phyloP scores from a whole-genome alignment of 1,140 invertebrate genomes.

The Marisa cornuarietis region DNA sequence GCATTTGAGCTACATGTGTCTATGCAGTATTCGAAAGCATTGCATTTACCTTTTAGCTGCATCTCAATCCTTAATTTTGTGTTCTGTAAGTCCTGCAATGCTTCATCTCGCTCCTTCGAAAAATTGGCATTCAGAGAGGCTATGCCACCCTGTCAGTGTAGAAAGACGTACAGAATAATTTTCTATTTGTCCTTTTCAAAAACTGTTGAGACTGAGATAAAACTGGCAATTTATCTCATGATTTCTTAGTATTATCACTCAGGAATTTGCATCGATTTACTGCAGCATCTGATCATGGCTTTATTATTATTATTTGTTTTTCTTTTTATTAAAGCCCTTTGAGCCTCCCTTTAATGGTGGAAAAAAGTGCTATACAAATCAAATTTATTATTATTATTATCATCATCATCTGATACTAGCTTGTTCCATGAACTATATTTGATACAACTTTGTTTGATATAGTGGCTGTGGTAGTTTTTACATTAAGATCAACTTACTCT shows the following conservation, averaged over 20 bases:
- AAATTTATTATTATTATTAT: too few species aligned
- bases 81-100: slow-evolving; percentile 37
- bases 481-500: slow-evolving; percentile 42
- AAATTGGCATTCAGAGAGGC: slow-evolving; percentile 53
- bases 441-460: background rate
- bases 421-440: background rate
- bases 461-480: background rate
- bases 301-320: too few species aligned
- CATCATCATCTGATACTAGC: background rate
- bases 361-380: too few species aligned
- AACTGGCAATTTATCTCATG: too few species aligned
- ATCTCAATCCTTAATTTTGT: slow-evolving; percentile 38
- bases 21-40: background rate
- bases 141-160: slow-evolving; percentile 49
- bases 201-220: too few species aligned
- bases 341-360: too few species aligned
- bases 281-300: too few species aligned
- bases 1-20: slow-evolving; percentile 4
- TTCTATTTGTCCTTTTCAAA: too few species aligned
- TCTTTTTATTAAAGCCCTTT: too few species aligned
- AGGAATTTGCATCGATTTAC: too few species aligned
- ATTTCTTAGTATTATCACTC: too few species aligned
- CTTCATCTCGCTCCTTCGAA: slow-evolving; percentile 46
- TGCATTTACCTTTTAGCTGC: slow-evolving; percentile 42
- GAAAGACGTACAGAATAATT: too few species aligned